Evolutionary conservation across 2,888 invertebrate species (phyloP).

Genomic region (Helicoverpa assulta): DNA sequence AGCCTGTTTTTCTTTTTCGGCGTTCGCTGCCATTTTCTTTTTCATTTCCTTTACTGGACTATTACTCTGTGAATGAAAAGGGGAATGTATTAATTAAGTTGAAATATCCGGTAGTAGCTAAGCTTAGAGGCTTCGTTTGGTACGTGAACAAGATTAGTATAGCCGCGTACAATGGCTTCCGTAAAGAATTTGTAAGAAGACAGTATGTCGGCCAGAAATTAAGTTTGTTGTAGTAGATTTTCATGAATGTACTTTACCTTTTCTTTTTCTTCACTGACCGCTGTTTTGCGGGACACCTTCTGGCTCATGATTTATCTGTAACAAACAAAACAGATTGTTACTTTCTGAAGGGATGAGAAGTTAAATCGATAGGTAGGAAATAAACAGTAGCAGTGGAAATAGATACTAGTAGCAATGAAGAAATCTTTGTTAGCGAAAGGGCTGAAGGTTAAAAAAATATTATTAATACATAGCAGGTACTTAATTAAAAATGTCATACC

Average conservation of each 20-base stretch:
- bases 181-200: background rate
- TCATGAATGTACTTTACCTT: constrained; percentile 70
- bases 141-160: constrained; percentile 6
- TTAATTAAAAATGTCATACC: background rate
- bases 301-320: constrained; percentile 86
- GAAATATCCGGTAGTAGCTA: background rate
- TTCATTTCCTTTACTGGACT: constrained; percentile 87
- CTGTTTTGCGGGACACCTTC: constrained; percentile 80
- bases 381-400: too few species aligned
- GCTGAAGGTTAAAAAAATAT: too few species aligned
- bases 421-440: too few species aligned
- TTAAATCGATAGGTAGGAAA: too few species aligned
- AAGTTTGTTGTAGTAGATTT: background rate
- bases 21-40: constrained; percentile 85
- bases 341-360: too few species aligned
- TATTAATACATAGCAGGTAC: too few species aligned
- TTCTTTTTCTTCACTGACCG: constrained; percentile 81
- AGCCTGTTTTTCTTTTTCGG: constrained; percentile 82
- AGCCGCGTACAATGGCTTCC: constrained; percentile 15
- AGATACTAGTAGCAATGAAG: too few species aligned
- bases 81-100: background rate
- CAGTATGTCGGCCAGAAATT: background rate
- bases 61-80: constrained; percentile 68
- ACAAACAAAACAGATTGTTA: constrained; percentile 53
- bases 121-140: background rate